Percentiles rank a stretch among this genome's conserved stretches.
These are phyloP conservation scores for Ammodytes marinus DNA, from an alignment of 2,113 vertebrate genomes.

Conservation along the genomic window DNA sequence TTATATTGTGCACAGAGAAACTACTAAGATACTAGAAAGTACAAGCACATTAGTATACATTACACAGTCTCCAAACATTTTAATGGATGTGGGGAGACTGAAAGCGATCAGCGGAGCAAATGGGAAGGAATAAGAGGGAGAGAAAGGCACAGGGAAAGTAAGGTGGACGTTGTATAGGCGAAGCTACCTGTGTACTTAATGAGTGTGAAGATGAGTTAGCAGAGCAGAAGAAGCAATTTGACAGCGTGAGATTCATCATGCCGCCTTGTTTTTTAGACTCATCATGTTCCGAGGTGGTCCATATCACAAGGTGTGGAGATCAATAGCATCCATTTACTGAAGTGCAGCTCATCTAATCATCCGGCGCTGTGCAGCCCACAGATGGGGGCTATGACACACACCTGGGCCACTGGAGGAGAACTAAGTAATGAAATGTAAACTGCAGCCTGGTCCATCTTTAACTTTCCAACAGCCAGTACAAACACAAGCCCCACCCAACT, in stretches of 20 bases:
- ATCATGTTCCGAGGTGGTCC: constrained; percentile 65
- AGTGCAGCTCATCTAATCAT: constrained; percentile 81
- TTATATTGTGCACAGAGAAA: constrained; percentile 54
- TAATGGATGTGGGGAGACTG: constrained; percentile 68
- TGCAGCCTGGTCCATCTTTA: constrained; percentile 52
- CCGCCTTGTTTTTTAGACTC: constrained; percentile 64
- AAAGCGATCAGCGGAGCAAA: constrained; percentile 71
- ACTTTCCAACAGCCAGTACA: constrained; percentile 66
- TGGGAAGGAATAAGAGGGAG: constrained; percentile 45
- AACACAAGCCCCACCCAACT: constrained; percentile 51
- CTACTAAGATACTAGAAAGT: constrained; percentile 48
- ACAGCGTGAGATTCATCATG: constrained; percentile 58
- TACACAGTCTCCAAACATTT: constrained; percentile 73
- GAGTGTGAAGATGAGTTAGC: constrained; percentile 62
- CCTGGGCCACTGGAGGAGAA: constrained; percentile 68
- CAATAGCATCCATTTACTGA: constrained; percentile 82
- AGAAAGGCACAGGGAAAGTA: constrained; percentile 42
- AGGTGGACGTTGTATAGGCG: constrained; percentile 46
- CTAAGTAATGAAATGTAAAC: constrained; percentile 83
- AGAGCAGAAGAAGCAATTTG: constrained; percentile 70
- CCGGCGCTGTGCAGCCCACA: constrained; percentile 61
- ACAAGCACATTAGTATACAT: constrained; percentile 77
- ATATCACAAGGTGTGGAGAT: constrained; percentile 82
- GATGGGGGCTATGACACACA: constrained; percentile 71
- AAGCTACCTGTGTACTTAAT: constrained; percentile 52